phyloP scores from a whole-genome alignment of 2,888 invertebrate genomes.

The Gandaritis pyraliata region DNA sequence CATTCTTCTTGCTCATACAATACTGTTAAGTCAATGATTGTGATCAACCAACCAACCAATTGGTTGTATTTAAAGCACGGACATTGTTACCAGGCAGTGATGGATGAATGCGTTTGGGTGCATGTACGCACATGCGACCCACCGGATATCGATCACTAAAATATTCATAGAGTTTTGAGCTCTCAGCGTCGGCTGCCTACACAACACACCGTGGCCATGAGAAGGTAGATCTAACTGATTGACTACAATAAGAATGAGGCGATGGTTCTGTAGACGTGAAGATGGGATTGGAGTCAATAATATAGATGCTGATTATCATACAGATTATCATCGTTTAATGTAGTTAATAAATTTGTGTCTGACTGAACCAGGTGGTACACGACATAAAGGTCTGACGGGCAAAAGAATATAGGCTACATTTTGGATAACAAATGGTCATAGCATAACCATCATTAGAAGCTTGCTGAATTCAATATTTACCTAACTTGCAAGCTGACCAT shows the following conservation, averaged over 20 bases:
- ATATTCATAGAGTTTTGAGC: slow-evolving; percentile 58
- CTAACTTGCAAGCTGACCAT: no score
- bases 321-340: no score
- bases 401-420: no score
- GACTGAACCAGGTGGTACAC: no score
- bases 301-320: not conserved
- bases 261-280: not conserved
- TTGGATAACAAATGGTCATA: no score
- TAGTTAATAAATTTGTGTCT: no score
- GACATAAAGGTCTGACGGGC: no score
- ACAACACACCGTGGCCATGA: slow-evolving; percentile 12
- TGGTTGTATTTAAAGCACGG: slow-evolving; percentile 9
- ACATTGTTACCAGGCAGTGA: slow-evolving; percentile 41
- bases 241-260: slow-evolving; percentile 30
- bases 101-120: slow-evolving; percentile 49
- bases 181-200: not conserved
- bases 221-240: slow-evolving; percentile 15
- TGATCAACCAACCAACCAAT: no score
- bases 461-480: no score
- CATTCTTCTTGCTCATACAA: slow-evolving; percentile 2
- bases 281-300: not conserved
- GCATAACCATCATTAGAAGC: no score
- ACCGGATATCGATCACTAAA: slow-evolving; percentile 53
- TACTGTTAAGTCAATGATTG: not conserved
- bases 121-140: slow-evolving; percentile 43